Base-by-base conservation (phyloP, 1,140 invertebrate species). In the Pantala flavescens region DNA sequence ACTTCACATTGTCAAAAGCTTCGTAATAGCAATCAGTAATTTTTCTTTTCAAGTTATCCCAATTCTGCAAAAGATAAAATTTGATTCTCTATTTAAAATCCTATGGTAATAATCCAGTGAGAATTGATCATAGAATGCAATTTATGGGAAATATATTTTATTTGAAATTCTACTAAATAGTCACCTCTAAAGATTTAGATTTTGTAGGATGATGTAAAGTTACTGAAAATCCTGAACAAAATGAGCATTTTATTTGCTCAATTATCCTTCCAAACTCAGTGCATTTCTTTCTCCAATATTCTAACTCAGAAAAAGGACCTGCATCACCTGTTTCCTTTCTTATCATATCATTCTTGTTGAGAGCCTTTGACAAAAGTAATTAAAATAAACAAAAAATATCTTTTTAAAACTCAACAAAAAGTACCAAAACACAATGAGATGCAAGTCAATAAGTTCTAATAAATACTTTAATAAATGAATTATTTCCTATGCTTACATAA, bases 1-100 rank as follows among this genome's bases (percentile, higher is more conserved):
- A 96, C 78, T 91, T 92, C 0, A 96, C 90, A 82, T 96, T 97
- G 82, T 96, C 93, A 79, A 89, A 89, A 0, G 93, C 90, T 83
- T 96, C 91, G 80, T 95, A 93, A 77, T 90, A 87, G 75, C 89
- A 87, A 74, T 90, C 87, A 19, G 88, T 92, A 0, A 94, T 87
- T 77, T 88, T 84, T 77, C 87, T 87, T 76, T 92, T 89, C 49
- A 93, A 83, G 77, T 88, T 85, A 77, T 88, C 88, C 94, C 94
- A 96, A 83, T 89, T 88, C 90, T 91, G 78, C 55, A 83, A 79
- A 63, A 71, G 76, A 74, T 76, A 70, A 76, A 24, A 77, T 11
- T n/a, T 1, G n/a, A n/a, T n/a, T n/a, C n/a, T n/a, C n/a, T n/a
- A n/a, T n/a, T n/a, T n/a, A 72, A 7, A n/a, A 72, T 72, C 16